Percentiles rank a stretch among this genome's conserved stretches.
phyloP scores from a whole-genome alignment of 2,888 invertebrate species.

The Trachelus stipa region DNA sequence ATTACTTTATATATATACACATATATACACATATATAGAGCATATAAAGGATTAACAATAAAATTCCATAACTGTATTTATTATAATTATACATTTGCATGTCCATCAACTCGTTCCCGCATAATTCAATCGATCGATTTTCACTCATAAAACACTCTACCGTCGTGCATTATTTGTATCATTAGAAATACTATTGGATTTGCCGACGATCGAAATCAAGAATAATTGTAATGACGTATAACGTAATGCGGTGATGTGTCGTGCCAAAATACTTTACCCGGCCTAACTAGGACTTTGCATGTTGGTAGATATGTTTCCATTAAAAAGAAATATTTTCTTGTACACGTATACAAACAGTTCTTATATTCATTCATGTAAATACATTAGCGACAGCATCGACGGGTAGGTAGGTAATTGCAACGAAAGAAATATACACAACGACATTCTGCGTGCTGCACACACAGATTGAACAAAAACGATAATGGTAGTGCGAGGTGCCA shows the following conservation, averaged over 20 bases:
- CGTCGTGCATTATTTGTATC: neutral
- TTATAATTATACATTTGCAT: neutral
- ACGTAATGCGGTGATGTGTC: neutral
- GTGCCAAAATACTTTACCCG: neutral
- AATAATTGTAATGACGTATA: neutral
- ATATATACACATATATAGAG: no score
- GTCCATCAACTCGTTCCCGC: neutral
- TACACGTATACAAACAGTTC: neutral
- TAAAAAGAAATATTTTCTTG: neutral
- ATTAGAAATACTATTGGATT: neutral
- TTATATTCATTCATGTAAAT: neutral
- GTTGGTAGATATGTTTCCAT: conserved; percentile 1
- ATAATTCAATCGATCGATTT: neutral
- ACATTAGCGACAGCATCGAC: neutral
- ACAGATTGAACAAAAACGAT: neutral
- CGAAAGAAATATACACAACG: neutral
- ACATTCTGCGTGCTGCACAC: neutral
- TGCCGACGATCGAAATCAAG: neutral
- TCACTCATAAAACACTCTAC: neutral
- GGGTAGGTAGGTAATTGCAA: neutral
- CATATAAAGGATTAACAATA: neutral
- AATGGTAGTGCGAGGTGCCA: neutral
- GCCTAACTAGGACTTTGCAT: conserved; percentile 7
- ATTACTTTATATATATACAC: neutral
- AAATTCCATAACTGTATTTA: neutral